These are phyloP conservation scores for Capromys pilorides DNA, from an alignment of 2,797 vertebrate species.

Conservation along the genomic window DNA sequence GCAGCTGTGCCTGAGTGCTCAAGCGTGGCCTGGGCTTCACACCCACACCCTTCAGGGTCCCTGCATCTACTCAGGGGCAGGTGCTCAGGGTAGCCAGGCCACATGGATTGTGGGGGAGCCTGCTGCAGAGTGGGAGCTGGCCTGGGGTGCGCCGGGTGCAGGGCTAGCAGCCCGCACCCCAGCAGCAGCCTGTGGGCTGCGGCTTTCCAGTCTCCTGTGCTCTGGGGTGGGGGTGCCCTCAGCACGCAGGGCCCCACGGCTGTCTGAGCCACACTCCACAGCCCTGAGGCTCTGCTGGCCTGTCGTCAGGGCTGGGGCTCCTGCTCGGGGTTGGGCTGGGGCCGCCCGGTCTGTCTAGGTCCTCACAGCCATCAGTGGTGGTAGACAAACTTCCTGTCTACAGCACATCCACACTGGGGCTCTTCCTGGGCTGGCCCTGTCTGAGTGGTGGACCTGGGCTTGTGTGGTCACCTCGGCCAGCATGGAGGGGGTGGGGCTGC, in stretches of 20 bases:
- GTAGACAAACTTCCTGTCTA: not conserved
- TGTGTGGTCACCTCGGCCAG: slow-evolving; percentile 57
- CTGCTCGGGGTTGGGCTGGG: not conserved
- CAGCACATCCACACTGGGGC: not conserved
- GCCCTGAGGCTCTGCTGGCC: not conserved
- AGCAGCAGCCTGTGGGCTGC: not conserved
- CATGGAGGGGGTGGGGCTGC: slow-evolving; percentile 72
- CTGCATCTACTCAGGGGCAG: not conserved
- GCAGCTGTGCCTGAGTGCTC: not conserved
- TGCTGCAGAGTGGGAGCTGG: not conserved
- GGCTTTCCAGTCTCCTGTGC: not conserved
- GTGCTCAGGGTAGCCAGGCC: not conserved
- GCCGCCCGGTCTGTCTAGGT: not conserved
- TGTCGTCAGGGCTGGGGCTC: not conserved
- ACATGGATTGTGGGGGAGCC: not conserved
- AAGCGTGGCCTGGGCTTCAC: not conserved
- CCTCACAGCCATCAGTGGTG: not conserved
- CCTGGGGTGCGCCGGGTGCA: not conserved
- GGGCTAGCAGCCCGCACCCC: not conserved
- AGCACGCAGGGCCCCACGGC: not conserved
- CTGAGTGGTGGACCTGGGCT: not conserved
- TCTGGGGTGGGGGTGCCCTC: not conserved
- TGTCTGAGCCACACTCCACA: not conserved
- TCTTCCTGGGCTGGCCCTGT: not conserved
- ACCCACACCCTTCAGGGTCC: not conserved